These are phyloP conservation scores for Cabera pusaria DNA, from an alignment of 2,888 invertebrate genomes.

Conservation along the genomic window DNA sequence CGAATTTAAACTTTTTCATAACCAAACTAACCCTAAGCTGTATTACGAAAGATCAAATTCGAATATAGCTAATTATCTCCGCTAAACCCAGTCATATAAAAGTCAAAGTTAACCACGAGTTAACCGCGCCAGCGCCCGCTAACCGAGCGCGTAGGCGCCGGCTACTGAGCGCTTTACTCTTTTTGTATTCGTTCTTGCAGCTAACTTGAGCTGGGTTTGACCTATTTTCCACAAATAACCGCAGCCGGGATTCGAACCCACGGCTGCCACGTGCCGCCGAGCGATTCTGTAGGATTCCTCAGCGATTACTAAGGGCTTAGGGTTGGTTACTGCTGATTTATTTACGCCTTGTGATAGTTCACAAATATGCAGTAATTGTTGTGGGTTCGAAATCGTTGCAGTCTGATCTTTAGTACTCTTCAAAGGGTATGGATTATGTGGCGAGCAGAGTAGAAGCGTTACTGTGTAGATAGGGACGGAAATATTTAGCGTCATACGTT, in stretches of 20 bases:
- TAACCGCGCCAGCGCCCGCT: constrained; percentile 22
- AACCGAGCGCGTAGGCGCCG: constrained; percentile 32
- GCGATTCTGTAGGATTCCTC: constrained; percentile 30
- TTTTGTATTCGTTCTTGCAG: constrained; percentile 81
- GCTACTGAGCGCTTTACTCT: constrained; percentile 68
- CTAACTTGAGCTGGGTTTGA: constrained; percentile 78
- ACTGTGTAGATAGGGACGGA: no score
- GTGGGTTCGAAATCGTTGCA: no score
- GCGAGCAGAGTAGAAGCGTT: no score
- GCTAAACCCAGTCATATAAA: no score
- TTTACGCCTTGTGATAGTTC: not conserved
- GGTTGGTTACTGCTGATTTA: not conserved
- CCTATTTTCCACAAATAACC: constrained; percentile 79
- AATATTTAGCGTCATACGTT: no score
- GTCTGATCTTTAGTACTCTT: no score
- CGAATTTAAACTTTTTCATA: no score
- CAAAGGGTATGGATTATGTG: no score
- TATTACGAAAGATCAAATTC: no score
- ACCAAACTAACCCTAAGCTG: no score
- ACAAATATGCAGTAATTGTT: no score
- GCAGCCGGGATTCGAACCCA: constrained; percentile 62
- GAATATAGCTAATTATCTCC: no score
- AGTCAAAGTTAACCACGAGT: constrained; percentile 20
- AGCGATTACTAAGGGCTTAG: constrained; percentile 30
- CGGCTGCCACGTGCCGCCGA: constrained; percentile 55